Conservation (phyloP, 2,797 vertebrate genomes). For the Momotus momota region DNA sequence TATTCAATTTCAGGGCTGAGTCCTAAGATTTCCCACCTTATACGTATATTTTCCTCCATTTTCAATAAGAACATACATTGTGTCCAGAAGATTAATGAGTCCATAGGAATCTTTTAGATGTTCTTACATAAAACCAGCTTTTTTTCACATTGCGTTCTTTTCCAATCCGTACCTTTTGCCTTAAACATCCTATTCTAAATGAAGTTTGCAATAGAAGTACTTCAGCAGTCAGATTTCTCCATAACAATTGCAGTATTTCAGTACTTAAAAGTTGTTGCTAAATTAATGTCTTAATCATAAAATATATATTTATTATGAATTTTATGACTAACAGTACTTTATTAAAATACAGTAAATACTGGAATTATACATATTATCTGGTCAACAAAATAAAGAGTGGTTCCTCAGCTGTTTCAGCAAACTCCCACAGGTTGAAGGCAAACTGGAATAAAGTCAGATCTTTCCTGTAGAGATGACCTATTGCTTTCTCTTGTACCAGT, state of each 20-base stretch:
- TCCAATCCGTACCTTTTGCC: neutral
- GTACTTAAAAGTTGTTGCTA: neutral
- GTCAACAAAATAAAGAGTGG: neutral
- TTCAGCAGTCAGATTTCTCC: neutral
- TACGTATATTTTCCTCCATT: fast-evolving
- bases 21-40: neutral
- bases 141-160: neutral
- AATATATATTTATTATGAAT: neutral
- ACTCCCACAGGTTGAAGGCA: neutral
- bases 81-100: neutral
- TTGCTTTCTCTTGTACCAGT: neutral
- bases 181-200: neutral
- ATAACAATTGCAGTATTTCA: neutral
- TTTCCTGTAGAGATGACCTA: neutral
- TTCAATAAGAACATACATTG: neutral
- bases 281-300: neutral
- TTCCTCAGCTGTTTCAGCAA: neutral
- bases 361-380: neutral
- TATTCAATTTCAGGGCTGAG: neutral
- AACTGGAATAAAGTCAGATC: neutral
- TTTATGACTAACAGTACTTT: neutral
- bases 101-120: neutral
- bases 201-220: neutral
- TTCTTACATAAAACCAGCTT: neutral
- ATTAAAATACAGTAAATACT: neutral